A percentile compares a stretch with the other conserved stretches of the same genome.
These are phyloP conservation scores for Mesochorus sp. DNA, from an alignment of 2,888 invertebrate species.

Conservation along the genomic window DNA sequence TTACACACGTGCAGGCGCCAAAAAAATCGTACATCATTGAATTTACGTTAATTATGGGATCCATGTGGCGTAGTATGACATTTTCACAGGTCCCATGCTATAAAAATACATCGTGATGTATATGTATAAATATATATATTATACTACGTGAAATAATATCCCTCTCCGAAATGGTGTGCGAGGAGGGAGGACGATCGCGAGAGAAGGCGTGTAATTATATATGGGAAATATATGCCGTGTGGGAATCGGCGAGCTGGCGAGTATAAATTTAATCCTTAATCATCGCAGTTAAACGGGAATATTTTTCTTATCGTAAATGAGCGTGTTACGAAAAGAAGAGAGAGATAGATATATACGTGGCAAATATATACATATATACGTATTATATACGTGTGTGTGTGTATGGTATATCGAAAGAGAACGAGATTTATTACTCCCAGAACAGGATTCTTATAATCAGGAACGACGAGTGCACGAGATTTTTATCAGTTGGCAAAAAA, in stretches of 20 bases:
- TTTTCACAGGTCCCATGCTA: not conserved
- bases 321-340: slow-evolving; percentile 47
- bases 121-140: not conserved
- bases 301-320: slow-evolving; percentile 62
- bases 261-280: slow-evolving; percentile 58
- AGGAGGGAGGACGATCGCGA: no score
- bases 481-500: slow-evolving; percentile 51
- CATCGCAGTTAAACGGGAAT: slow-evolving; percentile 58
- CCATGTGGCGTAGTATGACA: not conserved
- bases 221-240: slow-evolving; percentile 50
- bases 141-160: slow-evolving; percentile 33
- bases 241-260: slow-evolving; percentile 49
- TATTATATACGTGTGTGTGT: not conserved
- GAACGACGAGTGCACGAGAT: slow-evolving; percentile 54
- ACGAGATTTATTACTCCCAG: slow-evolving; percentile 53
- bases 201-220: slow-evolving; percentile 47
- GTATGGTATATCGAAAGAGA: slow-evolving; percentile 22
- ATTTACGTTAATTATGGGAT: slow-evolving; percentile 10
- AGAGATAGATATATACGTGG: slow-evolving; percentile 7
- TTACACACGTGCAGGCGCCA: not conserved
- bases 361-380: not conserved
- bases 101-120: slow-evolving; percentile 3
- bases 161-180: not conserved
- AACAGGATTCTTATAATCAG: slow-evolving; percentile 62
- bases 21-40: slow-evolving; percentile 30